A percentile compares a stretch with the other conserved stretches of the same genome.
Conservation (phyloP, 2,797 vertebrate genomes). For the Gallinago solitaria region DNA sequence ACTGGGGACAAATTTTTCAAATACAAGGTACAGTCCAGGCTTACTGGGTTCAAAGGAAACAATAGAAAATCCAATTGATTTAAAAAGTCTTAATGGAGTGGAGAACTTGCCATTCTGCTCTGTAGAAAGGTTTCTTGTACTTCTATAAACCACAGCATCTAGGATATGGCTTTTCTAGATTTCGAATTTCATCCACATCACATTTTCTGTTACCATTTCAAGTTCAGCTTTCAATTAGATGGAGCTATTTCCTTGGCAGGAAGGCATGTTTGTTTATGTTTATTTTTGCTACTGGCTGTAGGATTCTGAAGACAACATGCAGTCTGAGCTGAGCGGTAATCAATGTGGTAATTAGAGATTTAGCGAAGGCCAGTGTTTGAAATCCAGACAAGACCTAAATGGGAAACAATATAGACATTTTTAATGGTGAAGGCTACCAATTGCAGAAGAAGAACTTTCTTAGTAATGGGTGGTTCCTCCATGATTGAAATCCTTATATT, state of each 20-base stretch:
- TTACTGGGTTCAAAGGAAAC: background rate
- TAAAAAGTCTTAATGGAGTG: background rate
- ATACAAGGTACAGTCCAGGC: constrained; percentile 60
- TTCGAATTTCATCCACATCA: background rate
- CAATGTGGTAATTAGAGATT: background rate
- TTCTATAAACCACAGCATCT: background rate
- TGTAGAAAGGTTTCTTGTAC: background rate
- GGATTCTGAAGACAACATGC: background rate
- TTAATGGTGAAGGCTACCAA: background rate
- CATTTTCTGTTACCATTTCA: background rate
- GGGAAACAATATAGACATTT: background rate
- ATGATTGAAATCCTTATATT: background rate
- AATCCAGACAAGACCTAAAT: background rate
- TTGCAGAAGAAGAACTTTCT: background rate
- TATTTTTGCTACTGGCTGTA: background rate
- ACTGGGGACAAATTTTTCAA: constrained; percentile 67
- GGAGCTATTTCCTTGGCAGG: background rate
- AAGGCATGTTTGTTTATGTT: background rate
- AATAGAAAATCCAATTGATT: background rate
- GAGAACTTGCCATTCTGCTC: background rate
- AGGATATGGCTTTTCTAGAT: background rate
- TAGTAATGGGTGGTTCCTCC: background rate
- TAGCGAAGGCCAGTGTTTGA: background rate
- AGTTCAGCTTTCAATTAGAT: background rate
- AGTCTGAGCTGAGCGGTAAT: background rate